phyloP scores from a whole-genome alignment of 2,888 invertebrate genomes.

The Sussaba pulchella region DNA sequence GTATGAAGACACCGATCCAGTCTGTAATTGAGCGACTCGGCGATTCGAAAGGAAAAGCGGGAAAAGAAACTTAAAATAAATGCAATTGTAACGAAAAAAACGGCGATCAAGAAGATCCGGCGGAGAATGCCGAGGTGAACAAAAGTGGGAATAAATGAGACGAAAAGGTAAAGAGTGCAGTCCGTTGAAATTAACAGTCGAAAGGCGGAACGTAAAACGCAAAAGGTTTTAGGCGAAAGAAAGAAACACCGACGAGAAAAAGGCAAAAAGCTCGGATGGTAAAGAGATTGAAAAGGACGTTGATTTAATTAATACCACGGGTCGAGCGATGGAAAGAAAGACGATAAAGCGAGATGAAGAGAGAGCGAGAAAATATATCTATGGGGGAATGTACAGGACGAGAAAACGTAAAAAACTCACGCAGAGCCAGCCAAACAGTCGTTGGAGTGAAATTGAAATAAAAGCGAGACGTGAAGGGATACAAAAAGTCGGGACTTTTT shows the following conservation, averaged over 20 bases:
- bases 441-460: slow-evolving; percentile 43
- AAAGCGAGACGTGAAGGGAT: slow-evolving; percentile 17
- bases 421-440: slow-evolving; percentile 18
- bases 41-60: not conserved
- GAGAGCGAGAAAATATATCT: not conserved
- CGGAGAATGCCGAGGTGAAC: not conserved
- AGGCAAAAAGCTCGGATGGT: not conserved
- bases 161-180: not conserved
- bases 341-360: not conserved
- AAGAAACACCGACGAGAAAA: too few relatives aligned
- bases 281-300: slow-evolving; percentile 9
- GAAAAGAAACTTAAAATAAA: not conserved
- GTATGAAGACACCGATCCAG: not conserved
- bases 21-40: not conserved
- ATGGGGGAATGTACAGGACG: too few relatives aligned
- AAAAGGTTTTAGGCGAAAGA: not conserved
- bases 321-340: not conserved
- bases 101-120: too few relatives aligned
- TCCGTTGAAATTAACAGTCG: not conserved
- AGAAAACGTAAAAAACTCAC: not conserved
- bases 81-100: not conserved
- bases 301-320: slow-evolving; percentile 48
- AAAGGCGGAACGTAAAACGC: not conserved
- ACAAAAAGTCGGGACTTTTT: slow-evolving; percentile 34
- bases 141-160: not conserved